Conservation (phyloP, 2,797 vertebrate species). For the Anisognathus igniventris region DNA sequence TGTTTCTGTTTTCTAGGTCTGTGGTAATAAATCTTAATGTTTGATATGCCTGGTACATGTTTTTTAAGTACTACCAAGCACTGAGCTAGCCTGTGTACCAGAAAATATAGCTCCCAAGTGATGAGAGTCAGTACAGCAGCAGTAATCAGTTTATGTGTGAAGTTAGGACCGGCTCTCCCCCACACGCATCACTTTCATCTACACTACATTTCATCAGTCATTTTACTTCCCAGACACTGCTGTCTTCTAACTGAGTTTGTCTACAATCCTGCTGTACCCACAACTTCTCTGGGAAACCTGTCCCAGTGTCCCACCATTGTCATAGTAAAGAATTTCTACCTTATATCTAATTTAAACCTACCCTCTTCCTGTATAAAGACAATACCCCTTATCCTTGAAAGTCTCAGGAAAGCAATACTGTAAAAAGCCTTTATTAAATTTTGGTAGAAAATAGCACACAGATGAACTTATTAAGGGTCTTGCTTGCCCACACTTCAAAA, state of each 20-base stretch:
- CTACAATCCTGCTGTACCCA: neutral
- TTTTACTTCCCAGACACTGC: neutral
- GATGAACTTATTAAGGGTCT: neutral
- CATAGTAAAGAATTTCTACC: neutral
- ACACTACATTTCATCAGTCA: neutral
- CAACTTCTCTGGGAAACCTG: neutral
- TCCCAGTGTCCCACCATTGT: neutral
- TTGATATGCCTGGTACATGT: neutral
- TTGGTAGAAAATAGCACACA: neutral
- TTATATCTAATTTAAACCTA: neutral
- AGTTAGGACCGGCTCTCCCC: neutral
- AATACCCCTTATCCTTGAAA: neutral
- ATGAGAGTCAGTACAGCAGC: neutral
- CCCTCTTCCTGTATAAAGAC: neutral
- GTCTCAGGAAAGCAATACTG: neutral
- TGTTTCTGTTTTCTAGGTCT: neutral
- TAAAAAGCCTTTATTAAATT: neutral
- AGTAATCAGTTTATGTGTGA: neutral
- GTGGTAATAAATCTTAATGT: neutral
- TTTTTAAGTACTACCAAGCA: neutral
- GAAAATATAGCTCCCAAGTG: neutral
- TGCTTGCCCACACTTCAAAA: neutral
- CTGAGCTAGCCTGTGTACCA: neutral
- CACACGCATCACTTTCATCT: neutral
- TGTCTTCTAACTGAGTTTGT: neutral